These are phyloP conservation scores for Zaprionus davidi DNA, from an alignment of 1,140 invertebrate species.

Conservation along the genomic window DNA sequence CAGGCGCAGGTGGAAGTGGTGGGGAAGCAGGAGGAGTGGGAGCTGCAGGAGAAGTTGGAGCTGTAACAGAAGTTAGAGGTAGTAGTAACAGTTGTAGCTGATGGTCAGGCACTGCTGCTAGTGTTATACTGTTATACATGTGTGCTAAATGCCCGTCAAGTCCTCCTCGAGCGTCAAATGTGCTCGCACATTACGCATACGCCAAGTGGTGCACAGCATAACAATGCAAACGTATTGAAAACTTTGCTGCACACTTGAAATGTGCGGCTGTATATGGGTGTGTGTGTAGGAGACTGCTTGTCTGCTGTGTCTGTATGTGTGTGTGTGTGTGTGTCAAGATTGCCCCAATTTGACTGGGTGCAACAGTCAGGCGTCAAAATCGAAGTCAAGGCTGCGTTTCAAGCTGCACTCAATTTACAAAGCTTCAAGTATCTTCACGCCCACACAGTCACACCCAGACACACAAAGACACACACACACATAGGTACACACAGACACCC, in stretches of 20 bases:
- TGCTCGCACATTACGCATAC: conserved; percentile 40
- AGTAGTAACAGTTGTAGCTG: neutral
- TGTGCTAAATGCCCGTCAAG: conserved; percentile 2
- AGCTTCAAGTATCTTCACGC: conserved; percentile 22
- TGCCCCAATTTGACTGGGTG: conserved; percentile 31
- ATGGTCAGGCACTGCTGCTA: neutral
- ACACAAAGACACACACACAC: neutral
- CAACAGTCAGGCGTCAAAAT: conserved; percentile 47
- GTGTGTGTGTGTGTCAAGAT: conserved; percentile 15
- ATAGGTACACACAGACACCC: neutral
- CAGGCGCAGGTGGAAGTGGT: no score
- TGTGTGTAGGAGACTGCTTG: neutral
- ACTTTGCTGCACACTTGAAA: conserved; percentile 31
- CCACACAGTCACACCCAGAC: conserved; percentile 15
- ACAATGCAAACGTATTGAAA: conserved; percentile 36
- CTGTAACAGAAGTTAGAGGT: neutral
- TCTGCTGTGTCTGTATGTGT: neutral
- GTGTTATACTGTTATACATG: neutral
- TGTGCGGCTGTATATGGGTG: neutral
- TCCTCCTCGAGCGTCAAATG: conserved; percentile 30
- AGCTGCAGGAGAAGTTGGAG: no score
- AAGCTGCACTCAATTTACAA: conserved; percentile 42
- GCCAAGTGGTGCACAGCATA: conserved; percentile 20
- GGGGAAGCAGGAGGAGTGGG: neutral
- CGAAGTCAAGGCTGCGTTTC: conserved; percentile 43